These are phyloP conservation scores for Indicator maculatus DNA, from an alignment of 2,113 vertebrate species.

Conservation along the genomic window DNA sequence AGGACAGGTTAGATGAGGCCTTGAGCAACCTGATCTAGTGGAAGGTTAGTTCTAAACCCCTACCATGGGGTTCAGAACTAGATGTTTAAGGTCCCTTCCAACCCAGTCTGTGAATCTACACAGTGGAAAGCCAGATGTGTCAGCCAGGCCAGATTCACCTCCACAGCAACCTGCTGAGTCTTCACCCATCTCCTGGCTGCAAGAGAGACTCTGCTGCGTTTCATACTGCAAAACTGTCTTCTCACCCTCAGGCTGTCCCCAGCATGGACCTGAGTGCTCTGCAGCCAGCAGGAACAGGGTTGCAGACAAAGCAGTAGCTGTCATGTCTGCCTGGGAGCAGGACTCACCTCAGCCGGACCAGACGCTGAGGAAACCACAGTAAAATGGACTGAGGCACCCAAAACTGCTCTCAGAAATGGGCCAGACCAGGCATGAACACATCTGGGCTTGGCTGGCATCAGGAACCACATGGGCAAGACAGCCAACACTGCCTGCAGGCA, in stretches of 20 bases:
- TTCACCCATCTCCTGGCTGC: neutral
- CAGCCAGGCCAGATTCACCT: neutral
- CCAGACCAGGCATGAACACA: slow-evolving; percentile 58
- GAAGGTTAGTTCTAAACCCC: too few species aligned
- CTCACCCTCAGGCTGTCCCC: neutral
- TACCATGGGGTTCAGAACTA: too few species aligned
- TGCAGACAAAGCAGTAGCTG: neutral
- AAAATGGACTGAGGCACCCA: slow-evolving; percentile 43
- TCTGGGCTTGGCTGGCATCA: slow-evolving; percentile 51
- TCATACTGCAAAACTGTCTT: neutral
- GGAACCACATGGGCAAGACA: slow-evolving; percentile 18
- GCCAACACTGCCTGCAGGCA: neutral
- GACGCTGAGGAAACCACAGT: slow-evolving; percentile 56
- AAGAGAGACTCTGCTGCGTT: neutral
- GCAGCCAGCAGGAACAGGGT: neutral
- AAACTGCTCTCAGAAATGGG: slow-evolving; percentile 43
- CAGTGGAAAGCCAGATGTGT: neutral
- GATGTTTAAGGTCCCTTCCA: too few species aligned
- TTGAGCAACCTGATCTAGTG: too few species aligned
- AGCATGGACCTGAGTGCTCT: fast-evolving
- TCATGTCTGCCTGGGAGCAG: neutral
- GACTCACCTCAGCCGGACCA: slow-evolving; percentile 20
- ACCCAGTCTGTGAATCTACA: too few species aligned
- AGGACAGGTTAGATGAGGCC: too few species aligned
- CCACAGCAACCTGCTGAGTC: neutral